Evolutionary conservation across 1,140 invertebrate species (phyloP).

Genomic region (Lineus longissimus): DNA sequence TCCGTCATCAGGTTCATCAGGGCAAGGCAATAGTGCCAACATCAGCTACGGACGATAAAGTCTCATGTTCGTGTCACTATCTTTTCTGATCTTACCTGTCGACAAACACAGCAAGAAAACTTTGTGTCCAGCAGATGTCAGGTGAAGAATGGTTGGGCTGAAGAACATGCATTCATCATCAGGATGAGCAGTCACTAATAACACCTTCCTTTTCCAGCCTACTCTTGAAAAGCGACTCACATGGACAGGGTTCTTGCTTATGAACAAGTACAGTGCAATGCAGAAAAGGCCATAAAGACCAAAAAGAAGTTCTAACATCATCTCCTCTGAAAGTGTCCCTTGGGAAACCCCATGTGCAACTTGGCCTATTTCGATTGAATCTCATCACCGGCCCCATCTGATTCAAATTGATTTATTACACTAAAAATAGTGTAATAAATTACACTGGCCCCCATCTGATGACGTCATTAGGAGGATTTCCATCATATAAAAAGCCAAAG

Average conservation of each 20-base stretch:
- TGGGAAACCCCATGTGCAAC: neutral
- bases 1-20: no score
- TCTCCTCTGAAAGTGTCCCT: neutral
- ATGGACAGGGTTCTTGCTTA: neutral
- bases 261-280: neutral
- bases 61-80: no score
- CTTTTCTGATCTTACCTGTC: slow-evolving; percentile 63
- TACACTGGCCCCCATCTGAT: no score
- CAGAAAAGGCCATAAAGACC: neutral
- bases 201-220: slow-evolving; percentile 51
- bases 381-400: no score
- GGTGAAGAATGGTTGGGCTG: slow-evolving; percentile 77
- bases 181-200: slow-evolving; percentile 88
- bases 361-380: no score
- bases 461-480: no score
- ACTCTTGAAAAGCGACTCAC: neutral
- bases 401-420: no score
- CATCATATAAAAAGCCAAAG: no score
- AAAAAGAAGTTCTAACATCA: neutral
- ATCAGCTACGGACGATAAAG: no score
- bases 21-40: no score
- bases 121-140: slow-evolving; percentile 59
- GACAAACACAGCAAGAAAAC: slow-evolving; percentile 83
- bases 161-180: slow-evolving; percentile 97
- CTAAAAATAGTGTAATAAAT: no score